A percentile compares a stretch with the other conserved stretches of the same genome.
These are phyloP conservation scores for Aspidoscelis tigris DNA, from an alignment of 2,113 vertebrate species.

Conservation along the genomic window DNA sequence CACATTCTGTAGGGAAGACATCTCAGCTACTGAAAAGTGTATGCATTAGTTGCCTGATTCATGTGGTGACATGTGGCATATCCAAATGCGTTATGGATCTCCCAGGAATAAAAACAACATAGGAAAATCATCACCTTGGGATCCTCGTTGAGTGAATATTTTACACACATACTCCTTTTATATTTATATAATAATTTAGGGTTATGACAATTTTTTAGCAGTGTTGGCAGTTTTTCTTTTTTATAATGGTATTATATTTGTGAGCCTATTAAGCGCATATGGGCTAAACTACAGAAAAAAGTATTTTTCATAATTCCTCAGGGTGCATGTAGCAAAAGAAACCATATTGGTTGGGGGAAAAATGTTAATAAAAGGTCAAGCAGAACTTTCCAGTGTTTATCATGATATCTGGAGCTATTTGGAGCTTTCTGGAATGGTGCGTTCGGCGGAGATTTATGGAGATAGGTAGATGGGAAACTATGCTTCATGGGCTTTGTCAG, in stretches of 20 bases:
- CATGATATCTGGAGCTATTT: conserved; percentile 69
- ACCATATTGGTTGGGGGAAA: conserved; percentile 81
- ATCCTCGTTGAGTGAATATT: conserved; percentile 89
- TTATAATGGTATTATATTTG: conserved; percentile 89
- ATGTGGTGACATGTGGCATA: conserved; percentile 84
- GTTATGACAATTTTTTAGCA: conserved; percentile 88
- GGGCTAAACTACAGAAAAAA: conserved; percentile 85
- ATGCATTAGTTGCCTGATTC: conserved; percentile 86
- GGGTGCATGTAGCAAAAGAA: conserved; percentile 79
- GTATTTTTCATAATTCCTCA: conserved; percentile 88
- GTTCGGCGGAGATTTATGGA: conserved; percentile 64
- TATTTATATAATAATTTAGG: conserved; percentile 92
- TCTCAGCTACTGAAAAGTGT: conserved; percentile 80
- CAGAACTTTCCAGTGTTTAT: conserved; percentile 78
- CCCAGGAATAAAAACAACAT: conserved; percentile 85
- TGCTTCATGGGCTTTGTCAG: conserved; percentile 13
- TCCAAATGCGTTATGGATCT: conserved; percentile 87
- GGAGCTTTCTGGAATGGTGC: conserved; percentile 66
- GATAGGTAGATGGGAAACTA: conserved; percentile 32
- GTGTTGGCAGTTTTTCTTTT: conserved; percentile 88
- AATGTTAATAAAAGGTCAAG: conserved; percentile 86
- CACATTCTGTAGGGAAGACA: conserved; percentile 82
- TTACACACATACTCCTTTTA: conserved; percentile 88
- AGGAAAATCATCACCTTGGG: conserved; percentile 87
- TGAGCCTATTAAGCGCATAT: conserved; percentile 87